Evolutionary conservation across 2,113 vertebrate species (phyloP), one percentile per base, ranked within the genome.

Genomic region (Ranitomeya imitator): DNA sequence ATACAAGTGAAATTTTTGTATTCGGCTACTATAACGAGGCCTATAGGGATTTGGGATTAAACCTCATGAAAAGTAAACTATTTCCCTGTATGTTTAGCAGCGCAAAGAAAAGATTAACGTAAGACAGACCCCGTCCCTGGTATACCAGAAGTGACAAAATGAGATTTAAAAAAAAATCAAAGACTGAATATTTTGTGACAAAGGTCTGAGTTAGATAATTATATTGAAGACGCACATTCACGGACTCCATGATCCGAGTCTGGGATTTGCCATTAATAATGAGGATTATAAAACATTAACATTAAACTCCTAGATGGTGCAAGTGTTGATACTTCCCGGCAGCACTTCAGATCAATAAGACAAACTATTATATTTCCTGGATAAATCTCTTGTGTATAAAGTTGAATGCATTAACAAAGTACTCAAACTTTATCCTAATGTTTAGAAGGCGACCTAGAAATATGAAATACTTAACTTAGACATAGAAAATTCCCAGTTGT

Each of bases 1-100:
- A 92, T 93, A 90, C 88, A 93, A 93, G 85, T 93, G 83, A 92
- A 92, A 93, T 94, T 93, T 45, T 91, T 90, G 91, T 90, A 94
- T 92, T 87, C 91, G 91, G 63, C 91, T 93, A 85, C 90, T 93
- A 93, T 96, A 96, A 95, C 89, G 73, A 95, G 94, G 86, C 61
- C 92, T 90, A 89, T 89, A 93, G 93, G 92, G 93, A 92, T 90
- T 93, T 93, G 88, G 15, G 69, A 88, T 94, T 94, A 92, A 93
- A 69, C 71, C 85, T 91, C 93, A 91, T 90, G 92, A 94, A 92
- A 93, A 90, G 92, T 90, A 92, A 93, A 86, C 76, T 73, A 54
- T 31, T 91, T 85, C 18, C 73, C 51, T 60, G 91, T 93, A 55
- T 93, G 91, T 93, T 93, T 93, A 93, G 90, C 85, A 69, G 89